Base-by-base conservation (phyloP, 2,113 vertebrate genomes). In the Prochilodus magdalenae region DNA sequence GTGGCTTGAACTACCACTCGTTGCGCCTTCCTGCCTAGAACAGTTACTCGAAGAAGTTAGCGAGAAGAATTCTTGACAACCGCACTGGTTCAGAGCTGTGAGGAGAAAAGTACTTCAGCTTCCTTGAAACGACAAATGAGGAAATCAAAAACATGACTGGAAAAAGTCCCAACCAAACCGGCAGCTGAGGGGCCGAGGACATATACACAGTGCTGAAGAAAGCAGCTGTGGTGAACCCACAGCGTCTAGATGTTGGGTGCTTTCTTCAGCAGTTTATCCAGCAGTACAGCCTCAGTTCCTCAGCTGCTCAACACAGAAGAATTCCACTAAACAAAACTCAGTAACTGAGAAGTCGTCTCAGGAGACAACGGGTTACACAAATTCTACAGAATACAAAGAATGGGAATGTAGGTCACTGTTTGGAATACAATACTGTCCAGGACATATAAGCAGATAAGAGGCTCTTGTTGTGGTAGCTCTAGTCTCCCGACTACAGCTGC, bases 131-230 rank as follows among this genome's bases (percentile, higher is more conserved):
- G 63, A 30, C 57, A 5, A 44, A 10, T 1, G 40, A 44, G 40
- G 40, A 44, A 44, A 44, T 44, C 40, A 29, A 27, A 8, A 66
- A n/a, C 27, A 66, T 67, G 8, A 18, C 65, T 15, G 63, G 15
- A 30, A 74, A 66, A 73, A 81, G 2, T 3, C 36, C 49, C 60
- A 69, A 59, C 26, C 57, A 73, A 26, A 66, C 24, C 5, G 29
- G 53, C 57, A 18, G 13, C 24, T 60, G 22, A 27, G 36, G 72
- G 40, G 18, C 2, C 33, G 22, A 24, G 18, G 47, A 47, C 14
- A 55, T 33, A 51, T 33, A n/a, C n/a, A n/a, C n/a, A n/a, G n/a
- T n/a, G 30, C 66, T 24, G 29, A 60, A 73, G 29, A 78, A 82
- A 79, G 49, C 53, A 75, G 44, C n/a, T 55, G n/a, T 20, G 22